Evolutionary conservation across 30 jellyfish, hydroid and myxozoan species (phyloP), one percentile per base, ranked within the genome.

Genomic region (Phacellophora camtschatica): DNA sequence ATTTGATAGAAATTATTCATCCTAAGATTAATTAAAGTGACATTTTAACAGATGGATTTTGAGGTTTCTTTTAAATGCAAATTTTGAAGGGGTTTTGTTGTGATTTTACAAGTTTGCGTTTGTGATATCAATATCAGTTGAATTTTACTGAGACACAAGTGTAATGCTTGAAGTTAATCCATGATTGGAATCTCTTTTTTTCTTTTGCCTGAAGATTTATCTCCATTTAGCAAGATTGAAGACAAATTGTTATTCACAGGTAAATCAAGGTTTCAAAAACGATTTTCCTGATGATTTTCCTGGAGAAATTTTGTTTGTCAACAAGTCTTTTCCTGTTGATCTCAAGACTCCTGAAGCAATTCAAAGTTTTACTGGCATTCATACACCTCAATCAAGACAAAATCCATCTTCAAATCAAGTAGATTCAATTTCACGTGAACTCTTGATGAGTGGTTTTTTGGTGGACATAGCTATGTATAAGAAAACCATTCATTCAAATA

Each of bases 221-320:
- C n/a, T n/a, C n/a, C n/a, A n/a, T n/a, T n/a, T n/a, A n/a, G n/a
- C n/a, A n/a, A n/a, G n/a, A n/a, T n/a, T n/a, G n/a, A n/a, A n/a
- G n/a, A n/a, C n/a, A n/a, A n/a, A n/a, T n/a, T 53, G 9, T 64
- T 51, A 27, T 37, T 64, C 8, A 2, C 59, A 80, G 91, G 72
- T 43, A 49, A 65, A 36, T 34, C 82, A 80, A 28, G 91, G 91
- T 19, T 67, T 80, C 55, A 57, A 22, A 37, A 80, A 80, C 27
- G 91, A 80, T 27, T 80, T 80, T 51, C 75, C 68, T 6, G 91
- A 80, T 80, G 91, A 84, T 20, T 80, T 43, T 16, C 84, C 77
- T n/a, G 91, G 91, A 28, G 91, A 64, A 13, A 20, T 15, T 7
- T 15, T 66, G 13, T 80, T 80, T 69, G 33, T 34, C 13, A 30